Percentiles rank a stretch among this genome's conserved stretches.
Conservation (phyloP, 2,113 vertebrate genomes). For the Scytalopus superciliaris region DNA sequence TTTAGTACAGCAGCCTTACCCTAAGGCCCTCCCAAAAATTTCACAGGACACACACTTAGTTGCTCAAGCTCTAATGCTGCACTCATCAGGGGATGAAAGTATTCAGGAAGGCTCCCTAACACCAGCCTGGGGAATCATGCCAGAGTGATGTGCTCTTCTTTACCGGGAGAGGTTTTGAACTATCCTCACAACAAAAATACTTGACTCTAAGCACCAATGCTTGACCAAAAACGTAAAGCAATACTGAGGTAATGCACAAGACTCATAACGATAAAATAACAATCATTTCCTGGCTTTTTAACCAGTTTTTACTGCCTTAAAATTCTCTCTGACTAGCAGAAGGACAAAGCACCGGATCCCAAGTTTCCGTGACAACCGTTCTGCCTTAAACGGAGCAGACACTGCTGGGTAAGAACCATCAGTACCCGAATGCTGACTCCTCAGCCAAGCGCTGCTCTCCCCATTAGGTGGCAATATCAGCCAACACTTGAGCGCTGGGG, state of each 20-base stretch:
- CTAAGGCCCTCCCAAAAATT: neutral
- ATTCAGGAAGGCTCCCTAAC: neutral
- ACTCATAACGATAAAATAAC: fast-evolving
- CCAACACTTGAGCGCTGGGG: neutral
- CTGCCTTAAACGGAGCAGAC: neutral
- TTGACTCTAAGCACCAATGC: neutral
- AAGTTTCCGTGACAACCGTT: neutral
- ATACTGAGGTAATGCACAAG: neutral
- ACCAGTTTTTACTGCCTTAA: neutral
- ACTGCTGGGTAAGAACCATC: fast-evolving
- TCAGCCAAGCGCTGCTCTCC: neutral
- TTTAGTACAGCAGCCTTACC: neutral
- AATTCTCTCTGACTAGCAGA: neutral
- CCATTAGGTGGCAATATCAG: conserved; percentile 34
- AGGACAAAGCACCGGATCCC: neutral
- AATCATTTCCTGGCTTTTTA: neutral
- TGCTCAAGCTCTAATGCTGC: neutral
- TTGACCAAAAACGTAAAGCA: neutral
- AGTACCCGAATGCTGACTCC: fast-evolving
- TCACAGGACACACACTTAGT: neutral
- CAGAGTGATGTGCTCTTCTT: fast-evolving
- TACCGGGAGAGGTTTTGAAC: neutral
- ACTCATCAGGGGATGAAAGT: neutral
- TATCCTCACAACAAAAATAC: neutral
- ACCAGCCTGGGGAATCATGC: neutral